Conservation (phyloP, 2,113 vertebrate species). For the Thinocorus orbignyianus region DNA sequence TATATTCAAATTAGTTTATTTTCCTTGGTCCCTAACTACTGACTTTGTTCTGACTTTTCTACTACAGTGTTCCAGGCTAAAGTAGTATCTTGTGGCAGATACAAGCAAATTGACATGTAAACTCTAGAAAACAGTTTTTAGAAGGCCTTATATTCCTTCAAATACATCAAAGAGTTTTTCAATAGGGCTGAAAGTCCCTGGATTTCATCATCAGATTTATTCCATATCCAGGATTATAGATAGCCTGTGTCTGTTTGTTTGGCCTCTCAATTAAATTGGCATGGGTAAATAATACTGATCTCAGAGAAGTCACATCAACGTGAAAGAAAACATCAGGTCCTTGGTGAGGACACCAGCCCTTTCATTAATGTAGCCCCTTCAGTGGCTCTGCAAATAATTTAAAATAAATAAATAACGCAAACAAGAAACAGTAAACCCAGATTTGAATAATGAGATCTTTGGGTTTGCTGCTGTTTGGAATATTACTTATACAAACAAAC, state of each 20-base stretch:
- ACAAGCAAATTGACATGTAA: neutral
- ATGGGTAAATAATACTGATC: constrained; percentile 5
- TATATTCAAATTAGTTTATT: neutral
- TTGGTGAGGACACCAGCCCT: neutral
- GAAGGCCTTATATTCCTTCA: neutral
- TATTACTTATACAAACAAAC: constrained; percentile 1
- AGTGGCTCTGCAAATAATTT: neutral
- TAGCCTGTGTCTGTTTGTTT: neutral
- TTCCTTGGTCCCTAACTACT: neutral
- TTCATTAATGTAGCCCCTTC: neutral
- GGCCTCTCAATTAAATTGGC: neutral
- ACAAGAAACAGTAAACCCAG: neutral
- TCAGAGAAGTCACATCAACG: neutral
- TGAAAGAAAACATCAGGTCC: neutral
- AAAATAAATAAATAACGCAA: constrained; percentile 28
- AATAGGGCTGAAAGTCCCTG: neutral
- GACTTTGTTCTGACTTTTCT: neutral
- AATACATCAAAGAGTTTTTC: neutral
- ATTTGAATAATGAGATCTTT: neutral
- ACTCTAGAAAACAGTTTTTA: neutral
- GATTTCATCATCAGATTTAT: neutral
- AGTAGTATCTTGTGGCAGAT: neutral
- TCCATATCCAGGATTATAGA: neutral
- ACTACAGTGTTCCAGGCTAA: neutral
- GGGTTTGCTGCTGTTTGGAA: neutral